A percentile compares a stretch with the other conserved stretches of the same genome.
These are phyloP conservation scores for Catharus ustulatus DNA, from an alignment of 2,797 vertebrate species.

Conservation along the genomic window DNA sequence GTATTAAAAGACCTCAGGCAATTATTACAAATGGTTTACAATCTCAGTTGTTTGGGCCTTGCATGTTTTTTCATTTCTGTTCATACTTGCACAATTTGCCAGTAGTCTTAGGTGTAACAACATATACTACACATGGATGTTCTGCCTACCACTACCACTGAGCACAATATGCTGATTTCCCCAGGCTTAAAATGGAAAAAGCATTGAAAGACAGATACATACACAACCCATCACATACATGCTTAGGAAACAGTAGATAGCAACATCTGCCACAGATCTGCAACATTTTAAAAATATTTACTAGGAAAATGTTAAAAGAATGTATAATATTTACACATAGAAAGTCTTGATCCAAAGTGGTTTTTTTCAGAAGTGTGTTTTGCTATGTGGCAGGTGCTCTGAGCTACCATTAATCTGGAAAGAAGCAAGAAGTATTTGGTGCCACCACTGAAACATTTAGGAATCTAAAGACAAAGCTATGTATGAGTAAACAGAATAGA, in stretches of 20 bases:
- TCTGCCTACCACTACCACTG: neutral
- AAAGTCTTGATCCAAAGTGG: neutral
- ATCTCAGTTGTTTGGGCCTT: neutral
- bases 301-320: slow-evolving; percentile 10
- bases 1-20: neutral
- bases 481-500: neutral
- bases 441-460: neutral
- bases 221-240: neutral
- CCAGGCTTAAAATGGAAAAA: neutral
- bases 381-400: neutral
- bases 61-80: neutral
- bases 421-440: neutral
- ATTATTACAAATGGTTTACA: neutral
- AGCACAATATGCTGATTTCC: neutral
- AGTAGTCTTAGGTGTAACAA: neutral
- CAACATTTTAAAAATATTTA: slow-evolving; percentile 36
- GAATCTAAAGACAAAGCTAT: neutral
- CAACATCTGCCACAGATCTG: slow-evolving; percentile 46
- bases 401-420: neutral
- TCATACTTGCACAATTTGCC: neutral
- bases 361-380: neutral
- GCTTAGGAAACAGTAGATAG: slow-evolving; percentile 24
- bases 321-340: neutral
- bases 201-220: neutral
- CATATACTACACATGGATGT: neutral